phyloP scores from a whole-genome alignment of 2,797 vertebrate genomes.

The Sebastes paucispinis region DNA sequence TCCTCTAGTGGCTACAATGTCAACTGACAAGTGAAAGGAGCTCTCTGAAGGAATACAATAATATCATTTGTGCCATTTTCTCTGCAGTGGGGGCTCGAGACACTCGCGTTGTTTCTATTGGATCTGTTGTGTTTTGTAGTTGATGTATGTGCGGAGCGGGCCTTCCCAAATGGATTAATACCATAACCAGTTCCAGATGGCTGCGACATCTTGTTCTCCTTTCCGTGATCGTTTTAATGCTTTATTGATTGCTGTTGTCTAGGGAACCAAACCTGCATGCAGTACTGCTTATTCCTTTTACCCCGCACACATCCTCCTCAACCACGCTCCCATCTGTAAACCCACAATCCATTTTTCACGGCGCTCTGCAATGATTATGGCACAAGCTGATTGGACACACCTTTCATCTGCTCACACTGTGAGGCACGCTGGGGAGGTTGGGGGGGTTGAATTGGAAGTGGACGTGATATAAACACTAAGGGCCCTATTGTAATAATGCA shows the following conservation, averaged over 20 bases:
- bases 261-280: constrained; percentile 59
- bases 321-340: constrained; percentile 33
- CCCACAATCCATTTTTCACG: constrained; percentile 70
- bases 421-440: neutral
- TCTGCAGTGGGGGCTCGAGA: constrained; percentile 28
- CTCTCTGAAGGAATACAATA: constrained; percentile 25
- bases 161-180: constrained; percentile 76
- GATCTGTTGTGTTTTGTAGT: constrained; percentile 55
- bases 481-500: neutral
- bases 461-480: constrained; percentile 10
- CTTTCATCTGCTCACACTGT: constrained; percentile 35
- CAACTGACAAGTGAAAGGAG: constrained; percentile 10
- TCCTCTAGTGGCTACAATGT: constrained; percentile 12
- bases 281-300: constrained; percentile 46
- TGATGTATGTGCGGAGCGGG: constrained; percentile 55
- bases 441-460: constrained; percentile 3
- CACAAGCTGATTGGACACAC: constrained; percentile 60
- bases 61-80: constrained; percentile 42
- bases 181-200: constrained; percentile 75
- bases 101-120: constrained; percentile 38
- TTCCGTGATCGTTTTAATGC: constrained; percentile 75
- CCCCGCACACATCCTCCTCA: constrained; percentile 17
- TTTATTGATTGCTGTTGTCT: constrained; percentile 79
- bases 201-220: constrained; percentile 73
- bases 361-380: constrained; percentile 53